A percentile compares a stretch with the other conserved stretches of the same genome.
Evolutionary conservation across 2,797 vertebrate species (phyloP).

Genomic region (Rhabdophis nuchalis): DNA sequence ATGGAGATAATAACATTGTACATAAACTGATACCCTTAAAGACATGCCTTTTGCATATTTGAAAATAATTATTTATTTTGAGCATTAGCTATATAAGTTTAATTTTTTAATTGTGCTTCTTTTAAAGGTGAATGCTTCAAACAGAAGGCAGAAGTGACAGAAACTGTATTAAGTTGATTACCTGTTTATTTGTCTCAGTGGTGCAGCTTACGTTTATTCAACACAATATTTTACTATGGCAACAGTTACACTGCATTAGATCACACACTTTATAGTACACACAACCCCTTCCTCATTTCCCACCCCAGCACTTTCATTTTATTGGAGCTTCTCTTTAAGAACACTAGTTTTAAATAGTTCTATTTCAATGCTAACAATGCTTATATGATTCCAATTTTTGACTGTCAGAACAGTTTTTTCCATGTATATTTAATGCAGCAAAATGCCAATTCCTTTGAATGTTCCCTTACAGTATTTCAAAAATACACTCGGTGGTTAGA

Average conservation of each 20-base stretch:
- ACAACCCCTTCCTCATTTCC: not conserved
- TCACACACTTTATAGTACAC: constrained; percentile 30
- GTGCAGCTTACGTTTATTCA: constrained; percentile 50
- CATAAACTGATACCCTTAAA: constrained; percentile 41
- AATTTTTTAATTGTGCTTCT: constrained; percentile 32
- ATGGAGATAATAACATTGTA: constrained; percentile 10
- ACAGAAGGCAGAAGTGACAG: constrained; percentile 25
- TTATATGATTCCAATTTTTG: constrained; percentile 13
- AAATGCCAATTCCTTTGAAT: constrained; percentile 37
- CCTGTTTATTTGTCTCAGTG: constrained; percentile 41
- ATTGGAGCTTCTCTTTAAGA: constrained; percentile 47
- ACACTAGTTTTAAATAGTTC: constrained; percentile 37
- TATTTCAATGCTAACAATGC: constrained; percentile 10
- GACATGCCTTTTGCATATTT: constrained; percentile 2
- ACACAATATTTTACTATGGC: constrained; percentile 63
- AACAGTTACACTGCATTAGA: constrained; percentile 57
- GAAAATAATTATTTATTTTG: not conserved
- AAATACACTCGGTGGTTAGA: constrained; percentile 27
- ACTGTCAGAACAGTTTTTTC: constrained; percentile 30
- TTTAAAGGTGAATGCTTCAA: constrained; percentile 21
- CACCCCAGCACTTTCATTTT: constrained; percentile 34
- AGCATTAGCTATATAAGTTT: not conserved
- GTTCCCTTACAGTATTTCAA: constrained; percentile 36
- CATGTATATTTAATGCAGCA: constrained; percentile 46
- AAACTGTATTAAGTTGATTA: constrained; percentile 38